Conservation (phyloP, 2,113 vertebrate genomes). For the Crotalus viridis region DNA sequence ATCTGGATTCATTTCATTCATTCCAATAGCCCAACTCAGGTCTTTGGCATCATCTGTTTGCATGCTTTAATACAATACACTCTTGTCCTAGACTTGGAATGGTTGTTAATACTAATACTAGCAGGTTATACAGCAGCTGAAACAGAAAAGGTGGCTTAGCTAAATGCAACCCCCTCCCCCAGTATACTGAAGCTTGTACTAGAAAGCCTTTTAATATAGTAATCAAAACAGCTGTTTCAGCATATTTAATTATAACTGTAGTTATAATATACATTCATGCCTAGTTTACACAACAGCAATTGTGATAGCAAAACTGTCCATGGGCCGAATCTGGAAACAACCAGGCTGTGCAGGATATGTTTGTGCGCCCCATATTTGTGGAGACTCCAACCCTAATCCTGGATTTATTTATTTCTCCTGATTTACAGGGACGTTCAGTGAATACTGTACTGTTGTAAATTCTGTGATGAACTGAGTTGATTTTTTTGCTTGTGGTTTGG, state of each 20-base stretch:
- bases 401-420: not conserved
- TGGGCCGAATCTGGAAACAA: not conserved
- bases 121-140: conserved; percentile 40
- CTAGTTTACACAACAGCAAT: not conserved
- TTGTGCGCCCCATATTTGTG: not conserved
- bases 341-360: not conserved
- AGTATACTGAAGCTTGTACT: not conserved
- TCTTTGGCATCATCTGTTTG: conserved; percentile 34
- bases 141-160: conserved; percentile 41
- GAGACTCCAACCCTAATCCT: not conserved
- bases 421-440: not conserved
- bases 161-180: not conserved
- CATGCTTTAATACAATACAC: conserved; percentile 54
- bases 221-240: not conserved
- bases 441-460: not conserved
- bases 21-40: conserved; percentile 42
- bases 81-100: conserved; percentile 46
- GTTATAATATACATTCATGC: not conserved
- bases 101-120: conserved; percentile 34
- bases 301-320: not conserved
- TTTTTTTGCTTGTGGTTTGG: not conserved
- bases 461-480: not conserved
- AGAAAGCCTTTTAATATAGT: not conserved
- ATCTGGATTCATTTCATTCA: conserved; percentile 53
- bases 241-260: not conserved